A percentile compares a stretch with the other conserved stretches of the same genome.
Evolutionary conservation across 1,140 invertebrate genomes (phyloP).

Genomic region (Drosophila tropicalis): DNA sequence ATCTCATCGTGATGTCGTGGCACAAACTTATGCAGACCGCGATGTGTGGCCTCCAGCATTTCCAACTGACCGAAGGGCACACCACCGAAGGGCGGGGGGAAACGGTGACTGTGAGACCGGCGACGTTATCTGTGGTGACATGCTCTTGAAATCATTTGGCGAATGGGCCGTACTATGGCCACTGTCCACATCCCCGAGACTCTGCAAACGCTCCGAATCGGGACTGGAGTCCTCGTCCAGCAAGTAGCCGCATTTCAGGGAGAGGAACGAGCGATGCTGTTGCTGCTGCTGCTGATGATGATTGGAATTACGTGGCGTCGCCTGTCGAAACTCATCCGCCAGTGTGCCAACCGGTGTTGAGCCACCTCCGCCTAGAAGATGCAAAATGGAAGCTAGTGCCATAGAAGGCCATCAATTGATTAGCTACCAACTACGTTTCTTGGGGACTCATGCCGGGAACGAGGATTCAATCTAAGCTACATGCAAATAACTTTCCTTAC

Average conservation of each 20-base stretch:
- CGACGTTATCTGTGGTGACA: constrained; percentile 88
- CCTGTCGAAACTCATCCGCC: constrained; percentile 87
- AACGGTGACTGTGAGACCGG: constrained; percentile 84
- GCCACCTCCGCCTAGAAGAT: constrained; percentile 71
- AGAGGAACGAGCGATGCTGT: constrained; percentile 86
- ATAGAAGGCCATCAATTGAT: constrained; percentile 60
- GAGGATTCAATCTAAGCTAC: not conserved
- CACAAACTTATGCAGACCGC: constrained; percentile 97
- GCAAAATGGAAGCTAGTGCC: constrained; percentile 83
- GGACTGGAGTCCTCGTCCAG: constrained; percentile 92
- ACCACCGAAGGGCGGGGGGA: constrained; percentile 85
- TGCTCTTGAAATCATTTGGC: constrained; percentile 92
- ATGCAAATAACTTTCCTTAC: no score
- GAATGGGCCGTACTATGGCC: constrained; percentile 95
- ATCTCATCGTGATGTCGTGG: constrained; percentile 97
- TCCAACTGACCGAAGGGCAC: constrained; percentile 92
- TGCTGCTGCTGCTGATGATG: constrained; percentile 50
- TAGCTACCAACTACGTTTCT: constrained; percentile 57
- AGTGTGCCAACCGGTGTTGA: constrained; percentile 83
- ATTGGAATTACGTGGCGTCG: not conserved
- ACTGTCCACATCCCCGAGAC: constrained; percentile 90
- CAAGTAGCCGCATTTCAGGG: constrained; percentile 90
- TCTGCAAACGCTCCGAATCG: constrained; percentile 91
- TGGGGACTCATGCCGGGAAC: constrained; percentile 24
- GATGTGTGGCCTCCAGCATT: constrained; percentile 96